Conservation (phyloP, 1,140 invertebrate species). For the Drosophila bifasciata region DNA sequence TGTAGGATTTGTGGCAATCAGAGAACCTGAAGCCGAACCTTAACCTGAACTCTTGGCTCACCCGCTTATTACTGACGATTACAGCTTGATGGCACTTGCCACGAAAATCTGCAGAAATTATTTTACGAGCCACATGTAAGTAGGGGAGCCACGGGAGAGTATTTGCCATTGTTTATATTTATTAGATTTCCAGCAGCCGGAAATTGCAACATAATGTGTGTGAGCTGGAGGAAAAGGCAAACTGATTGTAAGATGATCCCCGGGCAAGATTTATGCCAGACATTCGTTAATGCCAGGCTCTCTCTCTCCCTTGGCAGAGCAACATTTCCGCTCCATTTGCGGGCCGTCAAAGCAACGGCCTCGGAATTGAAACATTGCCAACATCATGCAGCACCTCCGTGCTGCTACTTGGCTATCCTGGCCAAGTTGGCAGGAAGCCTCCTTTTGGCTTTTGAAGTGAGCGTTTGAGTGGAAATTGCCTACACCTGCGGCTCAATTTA, state of each 20-base stretch:
- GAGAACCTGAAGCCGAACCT: background rate
- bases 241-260: constrained; percentile 63
- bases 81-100: constrained; percentile 45
- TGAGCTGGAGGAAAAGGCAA: constrained; percentile 14
- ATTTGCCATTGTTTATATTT: constrained; percentile 72
- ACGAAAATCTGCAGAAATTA: constrained; percentile 55
- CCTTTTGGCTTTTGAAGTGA: constrained; percentile 56
- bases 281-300: constrained; percentile 69
- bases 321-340: constrained; percentile 79
- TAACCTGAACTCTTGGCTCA: background rate
- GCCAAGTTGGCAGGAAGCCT: background rate
- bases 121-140: constrained; percentile 61
- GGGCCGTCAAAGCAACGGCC: constrained; percentile 54
- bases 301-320: constrained; percentile 22
- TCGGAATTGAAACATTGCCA: constrained; percentile 72
- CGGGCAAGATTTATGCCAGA: constrained; percentile 73
- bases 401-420: too few species aligned
- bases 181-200: constrained; percentile 64
- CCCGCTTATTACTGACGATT: constrained; percentile 57
- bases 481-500: constrained; percentile 82
- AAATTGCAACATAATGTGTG: constrained; percentile 68
- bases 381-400: too few species aligned
- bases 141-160: background rate
- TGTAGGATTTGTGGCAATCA: constrained; percentile 32
- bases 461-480: constrained; percentile 81